Conservation (phyloP, 2,888 invertebrate genomes). For the Steinernema carpocapsae region DNA sequence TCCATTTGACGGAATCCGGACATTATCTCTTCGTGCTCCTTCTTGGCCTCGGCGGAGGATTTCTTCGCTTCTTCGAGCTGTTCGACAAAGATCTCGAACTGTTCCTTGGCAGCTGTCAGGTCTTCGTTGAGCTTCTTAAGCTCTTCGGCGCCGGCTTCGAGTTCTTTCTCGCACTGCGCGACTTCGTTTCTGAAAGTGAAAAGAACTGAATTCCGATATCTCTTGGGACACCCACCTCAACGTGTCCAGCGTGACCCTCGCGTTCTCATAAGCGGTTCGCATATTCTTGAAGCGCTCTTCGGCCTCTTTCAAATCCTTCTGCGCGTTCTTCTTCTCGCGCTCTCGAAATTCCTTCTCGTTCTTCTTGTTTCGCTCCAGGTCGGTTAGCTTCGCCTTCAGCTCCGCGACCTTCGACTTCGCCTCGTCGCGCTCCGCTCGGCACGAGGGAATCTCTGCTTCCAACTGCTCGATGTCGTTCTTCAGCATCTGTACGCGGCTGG, state of each 20-base stretch:
- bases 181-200: neutral
- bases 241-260: conserved; percentile 33
- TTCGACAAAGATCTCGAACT: conserved; percentile 28
- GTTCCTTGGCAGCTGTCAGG: neutral
- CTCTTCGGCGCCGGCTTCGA: conserved; percentile 39
- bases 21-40: conserved; percentile 31
- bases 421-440: conserved; percentile 36
- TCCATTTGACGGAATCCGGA: conserved; percentile 39
- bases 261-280: conserved; percentile 37
- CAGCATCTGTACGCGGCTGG: conserved; percentile 49
- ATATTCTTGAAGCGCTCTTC: conserved; percentile 38
- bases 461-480: conserved; percentile 45
- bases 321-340: conserved; percentile 49
- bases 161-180: conserved; percentile 16
- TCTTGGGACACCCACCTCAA: conserved; percentile 35
- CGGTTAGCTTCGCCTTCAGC: conserved; percentile 39
- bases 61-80: conserved; percentile 36
- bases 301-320: conserved; percentile 47
- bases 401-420: conserved; percentile 44
- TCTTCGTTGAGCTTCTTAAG: conserved; percentile 39
- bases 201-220: neutral
- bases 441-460: conserved; percentile 38
- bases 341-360: conserved; percentile 45
- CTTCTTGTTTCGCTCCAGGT: conserved; percentile 39
- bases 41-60: conserved; percentile 19